A percentile compares a stretch with the other conserved stretches of the same genome.
Conservation (phyloP, 2,797 vertebrate species). For the Otolemur crassicaudatus region DNA sequence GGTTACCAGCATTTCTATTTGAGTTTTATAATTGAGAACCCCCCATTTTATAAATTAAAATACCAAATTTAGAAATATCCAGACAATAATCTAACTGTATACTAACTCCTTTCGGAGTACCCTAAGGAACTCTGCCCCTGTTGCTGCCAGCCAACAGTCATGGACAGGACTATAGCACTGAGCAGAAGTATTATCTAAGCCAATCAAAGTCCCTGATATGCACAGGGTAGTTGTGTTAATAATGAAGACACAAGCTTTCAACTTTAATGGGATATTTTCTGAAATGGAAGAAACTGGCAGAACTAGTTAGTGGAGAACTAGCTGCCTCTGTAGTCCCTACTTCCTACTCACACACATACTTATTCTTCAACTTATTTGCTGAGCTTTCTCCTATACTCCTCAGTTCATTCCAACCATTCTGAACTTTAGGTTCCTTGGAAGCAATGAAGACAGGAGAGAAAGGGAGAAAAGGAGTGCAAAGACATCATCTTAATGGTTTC, state of each 20-base stretch:
- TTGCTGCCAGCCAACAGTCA: neutral
- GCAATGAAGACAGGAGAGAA: neutral
- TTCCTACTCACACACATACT: neutral
- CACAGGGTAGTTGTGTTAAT: neutral
- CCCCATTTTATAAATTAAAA: constrained; percentile 54
- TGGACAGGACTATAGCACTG: neutral
- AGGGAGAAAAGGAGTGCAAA: neutral
- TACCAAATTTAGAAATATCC: neutral
- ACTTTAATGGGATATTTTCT: neutral
- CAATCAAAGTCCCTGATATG: neutral
- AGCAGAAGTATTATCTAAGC: neutral
- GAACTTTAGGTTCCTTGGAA: neutral
- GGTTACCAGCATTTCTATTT: constrained; percentile 18
- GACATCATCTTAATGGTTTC: neutral
- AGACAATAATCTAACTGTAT: constrained; percentile 1
- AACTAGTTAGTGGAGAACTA: neutral
- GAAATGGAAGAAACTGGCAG: neutral
- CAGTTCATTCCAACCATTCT: neutral
- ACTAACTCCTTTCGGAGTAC: neutral
- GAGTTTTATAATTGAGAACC: neutral
- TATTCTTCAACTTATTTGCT: neutral
- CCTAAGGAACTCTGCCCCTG: neutral
- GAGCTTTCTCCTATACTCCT: neutral
- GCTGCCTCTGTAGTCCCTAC: neutral
- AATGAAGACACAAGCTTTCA: neutral